phyloP scores from a whole-genome alignment of 1,140 invertebrate species.

The Pentalonia nigronervosa region DNA sequence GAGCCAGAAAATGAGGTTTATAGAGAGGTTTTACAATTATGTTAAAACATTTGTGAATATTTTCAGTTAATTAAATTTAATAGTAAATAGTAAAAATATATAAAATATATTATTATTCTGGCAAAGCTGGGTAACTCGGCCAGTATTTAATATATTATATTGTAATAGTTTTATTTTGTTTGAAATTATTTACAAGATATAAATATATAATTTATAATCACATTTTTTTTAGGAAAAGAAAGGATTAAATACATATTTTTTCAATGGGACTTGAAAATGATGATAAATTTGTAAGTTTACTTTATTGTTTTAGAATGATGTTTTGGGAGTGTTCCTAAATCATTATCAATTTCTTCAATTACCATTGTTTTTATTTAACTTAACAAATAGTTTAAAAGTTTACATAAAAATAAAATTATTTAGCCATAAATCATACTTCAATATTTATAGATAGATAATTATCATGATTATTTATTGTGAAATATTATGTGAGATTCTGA shows the following conservation, averaged over 20 bases:
- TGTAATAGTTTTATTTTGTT: neutral
- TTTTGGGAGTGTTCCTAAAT: neutral
- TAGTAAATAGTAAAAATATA: no score
- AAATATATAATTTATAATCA: neutral
- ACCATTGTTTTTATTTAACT: neutral
- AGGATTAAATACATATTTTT: neutral
- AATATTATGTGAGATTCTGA: no score
- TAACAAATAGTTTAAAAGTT: neutral
- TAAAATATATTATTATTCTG: no score
- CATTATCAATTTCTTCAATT: neutral
- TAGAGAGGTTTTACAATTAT: no score
- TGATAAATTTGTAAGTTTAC: neutral
- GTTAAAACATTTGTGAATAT: no score
- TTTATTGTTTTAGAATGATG: neutral
- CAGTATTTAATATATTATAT: neutral
- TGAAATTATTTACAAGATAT: neutral
- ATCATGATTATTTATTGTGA: no score
- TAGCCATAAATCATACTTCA: neutral
- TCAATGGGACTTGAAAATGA: neutral
- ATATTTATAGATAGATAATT: neutral
- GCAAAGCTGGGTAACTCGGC: neutral
- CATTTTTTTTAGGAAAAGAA: conserved; percentile 24
- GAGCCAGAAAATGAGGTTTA: no score
- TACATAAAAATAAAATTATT: neutral
- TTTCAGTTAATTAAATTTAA: no score